Evolutionary conservation across 2,797 vertebrate species (phyloP), one percentile per base, ranked within the genome.

Genomic region (Caiman crocodilus): DNA sequence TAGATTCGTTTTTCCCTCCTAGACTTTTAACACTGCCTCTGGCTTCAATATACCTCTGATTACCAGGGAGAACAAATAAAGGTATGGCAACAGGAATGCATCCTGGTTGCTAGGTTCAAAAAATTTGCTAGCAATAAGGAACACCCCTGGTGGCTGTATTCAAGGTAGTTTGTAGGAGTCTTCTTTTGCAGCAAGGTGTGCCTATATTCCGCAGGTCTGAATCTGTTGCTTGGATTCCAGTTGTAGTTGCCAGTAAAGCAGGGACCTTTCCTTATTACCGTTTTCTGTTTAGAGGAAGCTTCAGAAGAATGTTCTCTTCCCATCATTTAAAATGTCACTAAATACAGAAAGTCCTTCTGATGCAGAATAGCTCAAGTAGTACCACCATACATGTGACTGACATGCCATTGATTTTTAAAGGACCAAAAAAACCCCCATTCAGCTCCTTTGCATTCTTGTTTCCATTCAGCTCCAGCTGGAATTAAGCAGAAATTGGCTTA

Each of bases 371-470:
- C 30, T 30, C 28, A n/a, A 65, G 28, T n/a, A 65, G 30, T 65
- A 65, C 8, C 64, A 14, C n/a, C 14, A 65, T 65, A 14, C 30
- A n/a, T 65, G n/a, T 65, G 28, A 65, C 17, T 65, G 64, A 18
- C 6, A 21, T 61, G 21, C 25, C 60, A 61, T 61, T 23, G 23
- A 42, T 42, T 61, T 25, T 61, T 11, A 11, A 25, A 21, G 23
- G 60, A 5, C 21, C 21, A 61, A 61, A 23, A 61, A 23, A 42
- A 9, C 7, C 7, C 42, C 60, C 25, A 14, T 35, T 71, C 20
- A 23, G 67, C 11, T 71, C 42, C 2, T 76, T 63, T 30, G 55
- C 17, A 7, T 1, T 0, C 5, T 0, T 0, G 4, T 42, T 55
- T 64, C 65, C 16, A 76, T 64, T 61, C 16, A 76, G 26, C n/a